Conservation (phyloP, 2,797 vertebrate genomes). For the Thunnus albacares region DNA sequence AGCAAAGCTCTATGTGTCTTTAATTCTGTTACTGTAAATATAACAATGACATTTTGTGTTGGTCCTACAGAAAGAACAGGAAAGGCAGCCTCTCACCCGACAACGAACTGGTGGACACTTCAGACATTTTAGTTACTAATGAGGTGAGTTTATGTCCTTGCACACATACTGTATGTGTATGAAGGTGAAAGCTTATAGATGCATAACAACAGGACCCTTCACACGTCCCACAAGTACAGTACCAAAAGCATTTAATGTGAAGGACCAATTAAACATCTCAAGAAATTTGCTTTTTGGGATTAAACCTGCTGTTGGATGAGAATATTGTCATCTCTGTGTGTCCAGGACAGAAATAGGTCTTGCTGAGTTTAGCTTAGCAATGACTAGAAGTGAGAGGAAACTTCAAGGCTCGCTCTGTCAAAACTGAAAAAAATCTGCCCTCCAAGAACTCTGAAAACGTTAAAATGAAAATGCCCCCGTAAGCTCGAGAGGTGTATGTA, state of each 20-base stretch:
- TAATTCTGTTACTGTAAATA: neutral
- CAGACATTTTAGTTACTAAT: conserved; percentile 42
- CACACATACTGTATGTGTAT: neutral
- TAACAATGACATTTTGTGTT: conserved; percentile 26
- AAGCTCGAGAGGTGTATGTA: neutral
- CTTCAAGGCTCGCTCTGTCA: no score
- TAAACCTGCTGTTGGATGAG: neutral
- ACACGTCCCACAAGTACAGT: neutral
- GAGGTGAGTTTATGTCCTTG: conserved; percentile 53
- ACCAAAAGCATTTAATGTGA: neutral
- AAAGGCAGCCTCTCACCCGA: conserved; percentile 21
- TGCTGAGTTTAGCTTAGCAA: neutral
- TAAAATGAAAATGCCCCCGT: no score
- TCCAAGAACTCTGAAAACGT: no score
- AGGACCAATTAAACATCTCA: neutral
- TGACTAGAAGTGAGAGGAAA: neutral
- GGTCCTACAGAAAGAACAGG: conserved; percentile 55
- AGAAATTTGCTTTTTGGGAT: neutral
- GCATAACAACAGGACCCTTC: neutral
- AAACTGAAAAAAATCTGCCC: no score
- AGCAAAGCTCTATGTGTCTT: neutral
- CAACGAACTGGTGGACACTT: conserved; percentile 21
- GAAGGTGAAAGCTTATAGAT: neutral
- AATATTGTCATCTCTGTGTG: neutral
- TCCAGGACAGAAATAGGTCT: neutral